phyloP scores from a whole-genome alignment of 2,888 invertebrate species.

The Leptura quadrifasciata region DNA sequence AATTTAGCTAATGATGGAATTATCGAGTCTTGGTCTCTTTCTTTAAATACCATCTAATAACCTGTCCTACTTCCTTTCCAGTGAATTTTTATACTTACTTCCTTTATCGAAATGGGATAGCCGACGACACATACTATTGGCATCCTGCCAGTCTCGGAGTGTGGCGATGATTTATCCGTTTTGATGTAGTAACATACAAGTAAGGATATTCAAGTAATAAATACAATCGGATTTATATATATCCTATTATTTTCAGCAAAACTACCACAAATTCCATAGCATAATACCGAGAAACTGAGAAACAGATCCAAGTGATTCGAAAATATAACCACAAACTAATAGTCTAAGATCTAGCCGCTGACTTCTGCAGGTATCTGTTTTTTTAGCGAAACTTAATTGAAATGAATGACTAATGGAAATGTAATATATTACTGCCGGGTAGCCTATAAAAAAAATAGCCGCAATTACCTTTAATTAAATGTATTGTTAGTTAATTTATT shows the following conservation, averaged over 20 bases:
- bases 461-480: too few species aligned
- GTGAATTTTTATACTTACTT: background rate
- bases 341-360: too few species aligned
- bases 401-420: too few species aligned
- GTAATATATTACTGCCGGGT: too few species aligned
- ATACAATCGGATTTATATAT: background rate
- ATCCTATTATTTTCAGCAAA: background rate
- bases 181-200: background rate
- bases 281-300: too few species aligned
- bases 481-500: too few species aligned
- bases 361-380: too few species aligned
- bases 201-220: background rate
- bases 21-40: background rate
- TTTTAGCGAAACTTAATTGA: too few species aligned
- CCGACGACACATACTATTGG: background rate
- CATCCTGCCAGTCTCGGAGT: background rate
- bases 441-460: too few species aligned
- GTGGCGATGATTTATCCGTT: background rate
- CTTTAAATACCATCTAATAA: background rate
- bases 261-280: background rate
- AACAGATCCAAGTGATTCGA: too few species aligned
- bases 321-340: too few species aligned
- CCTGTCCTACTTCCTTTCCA: background rate
- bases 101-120: background rate
- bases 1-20: too few species aligned